phyloP scores from a whole-genome alignment of 2,797 vertebrate genomes.

The Yasuhikotakia modesta region DNA sequence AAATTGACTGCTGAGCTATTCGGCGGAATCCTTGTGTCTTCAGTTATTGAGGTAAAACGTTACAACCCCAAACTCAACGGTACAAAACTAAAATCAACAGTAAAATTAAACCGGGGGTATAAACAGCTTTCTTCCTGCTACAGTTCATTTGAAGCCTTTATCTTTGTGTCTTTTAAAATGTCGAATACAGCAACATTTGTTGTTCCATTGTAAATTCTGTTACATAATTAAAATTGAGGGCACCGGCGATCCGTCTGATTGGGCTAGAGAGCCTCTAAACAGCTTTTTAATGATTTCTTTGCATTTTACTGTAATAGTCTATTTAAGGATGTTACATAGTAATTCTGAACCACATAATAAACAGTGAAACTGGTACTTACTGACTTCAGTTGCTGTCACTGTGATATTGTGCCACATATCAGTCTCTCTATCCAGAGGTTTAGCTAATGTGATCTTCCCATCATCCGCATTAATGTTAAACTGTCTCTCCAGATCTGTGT shows the following conservation, averaged over 20 bases:
- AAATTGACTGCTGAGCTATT: conserved; percentile 76
- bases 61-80: conserved; percentile 15
- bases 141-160: conserved; percentile 14
- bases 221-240: not conserved
- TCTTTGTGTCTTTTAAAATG: not conserved
- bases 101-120: conserved; percentile 12
- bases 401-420: conserved; percentile 98
- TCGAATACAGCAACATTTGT: not conserved
- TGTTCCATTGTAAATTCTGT: not conserved
- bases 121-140: not conserved
- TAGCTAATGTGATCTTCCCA: conserved; percentile 93
- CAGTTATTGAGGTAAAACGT: conserved; percentile 38
- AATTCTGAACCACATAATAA: not conserved
- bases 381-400: conserved; percentile 93
- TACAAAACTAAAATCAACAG: too few relatives aligned
- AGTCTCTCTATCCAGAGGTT: conserved; percentile 90
- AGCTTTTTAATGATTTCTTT: conserved; percentile 11
- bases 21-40: conserved; percentile 70
- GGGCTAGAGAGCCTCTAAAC: conserved; percentile 2
- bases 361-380: conserved; percentile 79
- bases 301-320: conserved; percentile 3
- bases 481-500: conserved; percentile 97
- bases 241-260: conserved; percentile 21
- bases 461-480: conserved; percentile 97
- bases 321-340: conserved; percentile 11